Conservation (phyloP, 2,888 invertebrate species). For the Nemapogon koenigi region DNA sequence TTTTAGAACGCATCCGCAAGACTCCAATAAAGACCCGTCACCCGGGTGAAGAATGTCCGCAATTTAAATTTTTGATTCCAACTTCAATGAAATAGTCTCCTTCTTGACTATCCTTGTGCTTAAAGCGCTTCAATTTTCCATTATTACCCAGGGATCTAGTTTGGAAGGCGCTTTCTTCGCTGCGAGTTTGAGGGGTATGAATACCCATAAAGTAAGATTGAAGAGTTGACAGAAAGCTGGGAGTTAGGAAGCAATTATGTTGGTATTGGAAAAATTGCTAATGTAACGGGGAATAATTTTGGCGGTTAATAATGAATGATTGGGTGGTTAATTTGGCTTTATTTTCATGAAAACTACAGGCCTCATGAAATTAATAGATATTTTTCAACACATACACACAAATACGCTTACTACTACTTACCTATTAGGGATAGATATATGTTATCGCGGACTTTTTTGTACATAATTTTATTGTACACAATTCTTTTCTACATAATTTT, state of each 20-base stretch:
- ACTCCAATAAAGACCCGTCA: slow-evolving; percentile 24
- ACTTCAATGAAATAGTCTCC: slow-evolving; percentile 25
- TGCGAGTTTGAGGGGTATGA: slow-evolving; percentile 25
- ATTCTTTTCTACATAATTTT: too few species aligned
- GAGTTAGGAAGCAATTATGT: slow-evolving; percentile 31
- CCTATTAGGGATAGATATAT: too few species aligned
- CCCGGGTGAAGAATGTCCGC: slow-evolving; percentile 40
- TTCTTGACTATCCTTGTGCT: slow-evolving; percentile 14
- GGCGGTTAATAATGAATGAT: too few species aligned
- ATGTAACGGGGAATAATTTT: slow-evolving; percentile 31
- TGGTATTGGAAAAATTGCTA: slow-evolving; percentile 44
- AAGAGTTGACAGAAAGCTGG: slow-evolving; percentile 27
- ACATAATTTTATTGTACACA: too few species aligned
- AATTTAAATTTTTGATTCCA: slow-evolving; percentile 56
- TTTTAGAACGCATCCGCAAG: slow-evolving; percentile 9
- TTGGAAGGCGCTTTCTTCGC: slow-evolving; percentile 25
- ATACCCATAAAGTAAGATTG: slow-evolving; percentile 33
- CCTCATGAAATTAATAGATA: too few species aligned
- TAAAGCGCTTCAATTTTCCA: slow-evolving; percentile 36
- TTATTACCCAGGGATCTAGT: slow-evolving; percentile 31
- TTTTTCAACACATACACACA: too few species aligned
- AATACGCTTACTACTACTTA: too few species aligned
- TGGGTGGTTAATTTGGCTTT: too few species aligned
- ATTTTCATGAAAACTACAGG: too few species aligned
- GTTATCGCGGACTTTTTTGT: too few species aligned